Conservation (phyloP, 1,140 invertebrate genomes). For the Leptopilina clavipes region DNA sequence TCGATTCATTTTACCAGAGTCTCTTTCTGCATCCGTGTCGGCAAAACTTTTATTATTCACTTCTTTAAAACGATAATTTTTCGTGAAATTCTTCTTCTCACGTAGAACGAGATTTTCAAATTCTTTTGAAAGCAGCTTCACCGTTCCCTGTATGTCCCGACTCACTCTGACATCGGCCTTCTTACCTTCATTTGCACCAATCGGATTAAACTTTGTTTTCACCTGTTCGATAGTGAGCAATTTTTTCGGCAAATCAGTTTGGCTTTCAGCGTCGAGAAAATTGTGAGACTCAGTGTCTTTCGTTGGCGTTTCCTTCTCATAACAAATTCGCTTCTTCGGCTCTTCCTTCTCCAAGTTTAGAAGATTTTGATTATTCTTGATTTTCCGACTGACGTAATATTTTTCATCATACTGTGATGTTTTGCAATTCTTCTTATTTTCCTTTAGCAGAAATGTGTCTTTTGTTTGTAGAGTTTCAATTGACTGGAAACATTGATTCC, state of each 20-base stretch:
- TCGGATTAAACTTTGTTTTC: background rate
- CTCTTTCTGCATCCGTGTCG: slow-evolving; percentile 64
- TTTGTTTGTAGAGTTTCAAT: slow-evolving; percentile 50
- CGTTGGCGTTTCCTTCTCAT: slow-evolving; percentile 59
- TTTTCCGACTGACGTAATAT: slow-evolving; percentile 60
- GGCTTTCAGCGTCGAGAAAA: slow-evolving; percentile 59
- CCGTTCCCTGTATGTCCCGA: slow-evolving; percentile 69
- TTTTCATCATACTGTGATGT: slow-evolving; percentile 41
- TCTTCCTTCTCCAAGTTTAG: background rate
- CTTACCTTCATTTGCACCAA: slow-evolving; percentile 44
- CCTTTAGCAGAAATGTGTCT: slow-evolving; percentile 33
- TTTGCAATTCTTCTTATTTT: slow-evolving; percentile 44
- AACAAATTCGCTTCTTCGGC: slow-evolving; percentile 14
- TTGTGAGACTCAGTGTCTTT: slow-evolving; percentile 67
- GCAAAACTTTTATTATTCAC: slow-evolving; percentile 65
- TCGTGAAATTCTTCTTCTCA: slow-evolving; percentile 63
- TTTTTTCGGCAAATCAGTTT: slow-evolving; percentile 38
- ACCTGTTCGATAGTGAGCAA: background rate
- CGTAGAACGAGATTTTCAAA: slow-evolving; percentile 68
- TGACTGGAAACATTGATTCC: slow-evolving; percentile 60
- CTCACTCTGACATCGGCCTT: slow-evolving; percentile 66
- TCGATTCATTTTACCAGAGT: slow-evolving; percentile 53
- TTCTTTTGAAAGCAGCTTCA: slow-evolving; percentile 69
- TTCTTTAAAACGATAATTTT: slow-evolving; percentile 53
- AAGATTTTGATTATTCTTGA: slow-evolving; percentile 33